Conservation (phyloP, 2,797 vertebrate species). For the Coregonus suidteri region DNA sequence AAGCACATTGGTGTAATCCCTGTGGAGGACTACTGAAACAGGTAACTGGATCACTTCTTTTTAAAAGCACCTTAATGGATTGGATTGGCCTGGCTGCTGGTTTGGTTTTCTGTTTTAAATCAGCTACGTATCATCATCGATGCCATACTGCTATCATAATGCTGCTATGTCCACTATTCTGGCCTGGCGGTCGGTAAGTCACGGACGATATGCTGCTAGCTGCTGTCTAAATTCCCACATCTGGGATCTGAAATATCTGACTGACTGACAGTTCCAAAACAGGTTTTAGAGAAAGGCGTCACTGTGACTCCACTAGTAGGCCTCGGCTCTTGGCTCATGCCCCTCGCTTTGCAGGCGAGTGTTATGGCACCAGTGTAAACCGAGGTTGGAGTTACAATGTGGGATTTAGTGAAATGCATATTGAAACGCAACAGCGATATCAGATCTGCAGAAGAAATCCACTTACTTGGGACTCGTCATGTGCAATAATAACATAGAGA, state of each 20-base stretch:
- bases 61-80: slow-evolving; percentile 86
- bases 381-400: slow-evolving; percentile 25
- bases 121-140: slow-evolving; percentile 44
- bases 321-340: slow-evolving; percentile 28
- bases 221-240: slow-evolving; percentile 47
- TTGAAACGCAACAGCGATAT: slow-evolving; percentile 26
- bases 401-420: slow-evolving; percentile 33
- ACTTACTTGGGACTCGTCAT: slow-evolving; percentile 26
- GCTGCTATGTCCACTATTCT: slow-evolving; percentile 25
- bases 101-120: slow-evolving; percentile 69
- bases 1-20: slow-evolving; percentile 86
- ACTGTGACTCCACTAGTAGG: slow-evolving; percentile 52
- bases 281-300: slow-evolving; percentile 44
- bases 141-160: slow-evolving; percentile 58
- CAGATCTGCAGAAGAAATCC: slow-evolving; percentile 38
- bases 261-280: slow-evolving; percentile 59
- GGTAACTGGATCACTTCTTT: slow-evolving; percentile 85
- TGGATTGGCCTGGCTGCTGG: slow-evolving; percentile 78
- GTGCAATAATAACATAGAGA: slow-evolving; percentile 22
- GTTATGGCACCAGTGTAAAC: slow-evolving; percentile 23
- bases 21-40: slow-evolving; percentile 79
- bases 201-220: slow-evolving; percentile 2
- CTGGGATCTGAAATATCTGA: slow-evolving; percentile 51
- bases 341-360: slow-evolving; percentile 41
- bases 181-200: slow-evolving; percentile 24